These are phyloP conservation scores for Lasioglossum figueresi DNA, from an alignment of 2,888 invertebrate species.

Conservation along the genomic window DNA sequence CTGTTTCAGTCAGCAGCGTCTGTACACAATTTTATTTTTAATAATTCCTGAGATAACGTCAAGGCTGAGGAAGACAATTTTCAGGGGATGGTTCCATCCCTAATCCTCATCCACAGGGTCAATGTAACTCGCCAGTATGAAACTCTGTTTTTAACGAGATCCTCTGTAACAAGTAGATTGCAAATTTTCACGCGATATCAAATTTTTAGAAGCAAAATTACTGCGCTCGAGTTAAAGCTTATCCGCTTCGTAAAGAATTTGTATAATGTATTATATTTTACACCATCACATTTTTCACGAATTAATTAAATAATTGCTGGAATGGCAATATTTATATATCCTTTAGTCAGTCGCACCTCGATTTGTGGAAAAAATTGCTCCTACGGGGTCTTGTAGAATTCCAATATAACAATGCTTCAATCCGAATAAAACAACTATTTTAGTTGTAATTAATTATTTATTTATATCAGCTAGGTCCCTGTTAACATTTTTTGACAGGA, in stretches of 20 bases:
- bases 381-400: no score
- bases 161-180: background rate
- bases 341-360: no score
- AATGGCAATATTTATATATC: background rate
- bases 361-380: no score
- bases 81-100: background rate
- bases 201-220: background rate
- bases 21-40: background rate
- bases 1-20: background rate
- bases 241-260: no score
- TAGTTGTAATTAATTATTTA: no score
- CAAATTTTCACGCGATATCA: background rate
- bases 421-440: no score
- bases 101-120: background rate
- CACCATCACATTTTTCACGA: no score
- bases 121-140: background rate
- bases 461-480: no score
- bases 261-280: background rate
- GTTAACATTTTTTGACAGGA: no score
- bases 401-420: no score
- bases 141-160: constrained; percentile 1
- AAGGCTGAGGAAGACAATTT: background rate
- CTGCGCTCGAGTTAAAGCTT: background rate
- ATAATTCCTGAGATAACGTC: background rate
- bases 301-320: no score